These are phyloP conservation scores for Gymnosoma rotundatum DNA, from an alignment of 2,888 invertebrate species.

Conservation along the genomic window DNA sequence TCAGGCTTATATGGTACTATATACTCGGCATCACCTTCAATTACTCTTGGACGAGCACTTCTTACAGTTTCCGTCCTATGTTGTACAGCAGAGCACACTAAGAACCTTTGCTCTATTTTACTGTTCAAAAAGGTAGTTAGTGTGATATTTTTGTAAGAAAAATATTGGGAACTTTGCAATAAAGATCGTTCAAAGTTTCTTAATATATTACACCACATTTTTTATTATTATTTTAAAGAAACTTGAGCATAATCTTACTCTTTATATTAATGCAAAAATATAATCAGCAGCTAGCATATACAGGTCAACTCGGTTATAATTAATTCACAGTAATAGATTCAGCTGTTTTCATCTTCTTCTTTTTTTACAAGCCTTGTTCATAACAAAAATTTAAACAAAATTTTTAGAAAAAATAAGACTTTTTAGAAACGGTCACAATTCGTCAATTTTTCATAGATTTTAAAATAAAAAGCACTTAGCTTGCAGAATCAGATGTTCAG, in stretches of 20 bases:
- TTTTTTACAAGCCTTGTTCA: no score
- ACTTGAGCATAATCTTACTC: neutral
- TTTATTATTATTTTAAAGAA: neutral
- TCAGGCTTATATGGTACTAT: constrained; percentile 75
- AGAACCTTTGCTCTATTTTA: constrained; percentile 1
- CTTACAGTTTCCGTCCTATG: constrained; percentile 13
- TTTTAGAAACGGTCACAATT: no score
- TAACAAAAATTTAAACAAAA: no score
- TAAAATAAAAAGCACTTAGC: no score
- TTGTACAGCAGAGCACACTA: neutral
- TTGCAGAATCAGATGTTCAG: no score
- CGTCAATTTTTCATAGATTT: no score
- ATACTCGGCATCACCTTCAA: constrained; percentile 76
- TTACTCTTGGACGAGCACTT: neutral
- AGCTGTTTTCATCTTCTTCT: no score
- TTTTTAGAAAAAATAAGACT: no score
- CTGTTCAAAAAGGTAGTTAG: neutral
- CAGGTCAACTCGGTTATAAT: neutral
- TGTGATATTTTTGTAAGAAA: neutral
- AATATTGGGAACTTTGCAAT: neutral
- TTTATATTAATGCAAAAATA: neutral
- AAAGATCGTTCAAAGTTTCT: constrained; percentile 20
- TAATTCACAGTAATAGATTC: no score
- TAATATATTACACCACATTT: constrained; percentile 57
- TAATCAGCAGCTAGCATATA: neutral